Conservation (phyloP, 2,797 vertebrate genomes). For the Chiroxiphia lanceolata region DNA sequence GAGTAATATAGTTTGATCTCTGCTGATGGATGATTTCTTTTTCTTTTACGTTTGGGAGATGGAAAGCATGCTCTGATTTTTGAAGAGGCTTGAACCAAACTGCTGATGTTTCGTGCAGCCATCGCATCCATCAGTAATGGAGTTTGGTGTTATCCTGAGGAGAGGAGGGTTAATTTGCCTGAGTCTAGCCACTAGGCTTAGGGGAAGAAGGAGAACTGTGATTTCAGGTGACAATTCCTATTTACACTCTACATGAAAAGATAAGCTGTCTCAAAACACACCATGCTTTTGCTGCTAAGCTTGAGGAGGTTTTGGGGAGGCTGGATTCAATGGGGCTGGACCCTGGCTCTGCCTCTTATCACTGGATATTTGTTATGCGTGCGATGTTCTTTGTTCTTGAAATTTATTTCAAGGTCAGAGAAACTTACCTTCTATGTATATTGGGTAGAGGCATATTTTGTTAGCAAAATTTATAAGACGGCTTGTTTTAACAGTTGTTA, state of each 20-base stretch:
- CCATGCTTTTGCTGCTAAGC: background rate
- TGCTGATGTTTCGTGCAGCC: background rate
- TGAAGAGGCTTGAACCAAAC: background rate
- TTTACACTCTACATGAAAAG: background rate
- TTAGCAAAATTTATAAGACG: constrained; percentile 56
- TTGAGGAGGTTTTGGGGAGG: background rate
- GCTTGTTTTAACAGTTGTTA: constrained; percentile 67
- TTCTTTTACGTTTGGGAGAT: background rate
- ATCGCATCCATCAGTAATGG: background rate
- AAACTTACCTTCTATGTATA: constrained; percentile 39
- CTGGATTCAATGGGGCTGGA: background rate
- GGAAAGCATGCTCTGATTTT: background rate
- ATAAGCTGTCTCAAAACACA: background rate
- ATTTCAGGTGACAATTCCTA: background rate
- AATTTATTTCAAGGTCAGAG: constrained; percentile 51
- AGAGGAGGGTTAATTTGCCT: background rate
- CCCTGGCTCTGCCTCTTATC: background rate
- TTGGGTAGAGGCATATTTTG: constrained; percentile 46
- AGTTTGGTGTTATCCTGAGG: background rate
- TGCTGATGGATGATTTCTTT: background rate
- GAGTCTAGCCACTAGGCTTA: background rate
- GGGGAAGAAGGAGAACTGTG: background rate
- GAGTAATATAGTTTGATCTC: background rate
- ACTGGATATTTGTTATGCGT: background rate
- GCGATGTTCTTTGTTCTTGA: background rate